Base-by-base conservation (phyloP, 2,888 invertebrate species). In the Drosophila parthenogenetica region DNA sequence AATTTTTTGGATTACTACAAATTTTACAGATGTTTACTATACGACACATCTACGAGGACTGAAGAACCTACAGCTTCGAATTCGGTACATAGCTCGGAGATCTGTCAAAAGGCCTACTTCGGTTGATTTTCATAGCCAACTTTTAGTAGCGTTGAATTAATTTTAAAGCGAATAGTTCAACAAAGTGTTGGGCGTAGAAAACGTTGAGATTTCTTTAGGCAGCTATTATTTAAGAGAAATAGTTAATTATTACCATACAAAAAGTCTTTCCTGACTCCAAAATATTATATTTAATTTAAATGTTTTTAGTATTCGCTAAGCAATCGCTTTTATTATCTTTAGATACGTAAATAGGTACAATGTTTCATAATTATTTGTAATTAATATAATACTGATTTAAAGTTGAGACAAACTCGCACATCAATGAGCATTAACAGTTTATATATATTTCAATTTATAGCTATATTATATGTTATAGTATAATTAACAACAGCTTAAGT, bases 281-380 rank as follows among this genome's bases (percentile, higher is more conserved):
- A 3, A 35, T 13, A 1, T 3, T 35, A 13, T 11, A 13, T 35
- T 35, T 13, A 4, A 11, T 11, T 35, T 16, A 7, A n/a, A 14
- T n/a, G 3, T 13, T 29, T 11, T 22, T 17, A n/a, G 32, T 32
- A 32, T 54, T 42, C 25, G 8, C 35, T 58, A 29, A 29, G 42
- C 29, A 54, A 19, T 43, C 37, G 35, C 57, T 45, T 57, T 57
- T 54, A 67, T 73, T 68, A 62, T 61, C 61, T 48, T 72, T 76
- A 62, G 69, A 72, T 79, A 60, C 42, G 39, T 77, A 69, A 55
- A 79, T 64, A 83, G 87, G 85, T 83, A 83, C 83, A 87, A 75
- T 81, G 72, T 66, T 65, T 74, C 42, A 42, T 22, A 29, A 43
- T 60, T 42, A 25, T 48, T 61, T 76, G 29, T 43, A 51, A 22